Conservation (phyloP, 2,113 vertebrate genomes). For the Trichomycterus rosablanca region DNA sequence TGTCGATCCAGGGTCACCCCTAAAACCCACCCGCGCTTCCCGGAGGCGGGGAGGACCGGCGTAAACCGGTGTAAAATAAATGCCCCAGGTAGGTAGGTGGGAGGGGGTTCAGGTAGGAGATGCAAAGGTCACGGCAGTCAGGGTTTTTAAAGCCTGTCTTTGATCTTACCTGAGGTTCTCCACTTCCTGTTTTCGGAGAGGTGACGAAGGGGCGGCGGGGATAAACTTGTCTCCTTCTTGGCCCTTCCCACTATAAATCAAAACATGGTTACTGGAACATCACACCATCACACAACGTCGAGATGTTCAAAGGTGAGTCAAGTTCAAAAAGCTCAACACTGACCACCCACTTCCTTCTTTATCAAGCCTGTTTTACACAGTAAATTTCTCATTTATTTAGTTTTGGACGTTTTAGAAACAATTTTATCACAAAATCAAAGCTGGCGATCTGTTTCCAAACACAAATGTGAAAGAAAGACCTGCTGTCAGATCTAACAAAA, state of each 20-base stretch:
- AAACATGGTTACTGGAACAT: conserved; percentile 9
- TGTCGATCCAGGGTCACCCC: conserved; percentile 57
- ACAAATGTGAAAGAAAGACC: too few species aligned
- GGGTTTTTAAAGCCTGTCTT: not conserved
- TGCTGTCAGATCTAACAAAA: too few species aligned
- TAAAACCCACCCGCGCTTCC: conserved; percentile 28
- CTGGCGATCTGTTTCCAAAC: too few species aligned
- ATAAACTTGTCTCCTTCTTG: conserved; percentile 92
- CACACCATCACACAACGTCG: too few species aligned
- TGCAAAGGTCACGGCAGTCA: not conserved
- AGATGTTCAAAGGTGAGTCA: not conserved
- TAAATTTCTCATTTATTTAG: too few species aligned
- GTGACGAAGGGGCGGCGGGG: conserved; percentile 91
- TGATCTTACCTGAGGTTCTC: conserved; percentile 88
- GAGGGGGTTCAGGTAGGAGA: not conserved
- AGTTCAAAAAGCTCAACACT: not conserved
- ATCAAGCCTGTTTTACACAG: too few species aligned
- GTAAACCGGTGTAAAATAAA: conserved; percentile 20
- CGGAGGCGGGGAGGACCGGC: too few species aligned
- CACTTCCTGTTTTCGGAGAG: conserved; percentile 89
- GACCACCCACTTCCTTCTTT: too few species aligned
- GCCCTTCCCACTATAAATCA: conserved; percentile 84
- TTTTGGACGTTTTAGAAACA: too few species aligned
- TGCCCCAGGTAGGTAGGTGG: conserved; percentile 10
- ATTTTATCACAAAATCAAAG: too few species aligned